Conservation (phyloP, 2,888 invertebrate species). For the Bibio marci region DNA sequence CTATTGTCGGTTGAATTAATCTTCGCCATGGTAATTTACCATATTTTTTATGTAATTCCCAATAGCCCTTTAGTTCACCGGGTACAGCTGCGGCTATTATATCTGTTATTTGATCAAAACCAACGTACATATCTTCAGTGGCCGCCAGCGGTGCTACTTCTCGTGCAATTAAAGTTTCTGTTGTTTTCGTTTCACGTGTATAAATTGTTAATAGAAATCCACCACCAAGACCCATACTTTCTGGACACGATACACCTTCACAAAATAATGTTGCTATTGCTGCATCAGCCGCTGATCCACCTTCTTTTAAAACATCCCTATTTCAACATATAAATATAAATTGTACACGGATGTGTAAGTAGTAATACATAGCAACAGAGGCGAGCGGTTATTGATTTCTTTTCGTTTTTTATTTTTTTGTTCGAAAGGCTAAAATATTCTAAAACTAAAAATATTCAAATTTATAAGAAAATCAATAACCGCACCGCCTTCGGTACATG, state of each 20-base stretch:
- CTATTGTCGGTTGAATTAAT: slow-evolving; percentile 43
- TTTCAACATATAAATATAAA: no score
- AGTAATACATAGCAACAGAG: no score
- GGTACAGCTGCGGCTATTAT: slow-evolving; percentile 28
- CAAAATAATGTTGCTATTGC: slow-evolving; percentile 71
- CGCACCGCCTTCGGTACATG: no score
- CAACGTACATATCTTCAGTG: slow-evolving; percentile 37
- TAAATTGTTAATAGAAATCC: slow-evolving; percentile 67
- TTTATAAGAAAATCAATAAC: no score
- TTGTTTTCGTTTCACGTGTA: slow-evolving; percentile 36
- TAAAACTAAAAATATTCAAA: no score
- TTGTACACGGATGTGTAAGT: no score
- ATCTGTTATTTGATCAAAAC: slow-evolving; percentile 17
- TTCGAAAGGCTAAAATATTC: no score
- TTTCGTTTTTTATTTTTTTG: no score
- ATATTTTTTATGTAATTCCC: slow-evolving; percentile 51
- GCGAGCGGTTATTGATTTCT: no score
- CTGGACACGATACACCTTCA: slow-evolving; percentile 62
- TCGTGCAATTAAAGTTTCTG: slow-evolving; percentile 50
- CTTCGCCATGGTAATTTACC: slow-evolving; percentile 58
- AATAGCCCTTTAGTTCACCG: slow-evolving; percentile 66
- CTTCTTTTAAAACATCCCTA: slow-evolving; percentile 15
- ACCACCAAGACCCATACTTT: slow-evolving; percentile 64
- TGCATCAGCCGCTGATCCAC: slow-evolving; percentile 68
- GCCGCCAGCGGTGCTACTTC: slow-evolving; percentile 54